Percentiles rank a stretch among this genome's conserved stretches.
Evolutionary conservation across 2,797 vertebrate genomes (phyloP).

Genomic region (Buceros bicornis): DNA sequence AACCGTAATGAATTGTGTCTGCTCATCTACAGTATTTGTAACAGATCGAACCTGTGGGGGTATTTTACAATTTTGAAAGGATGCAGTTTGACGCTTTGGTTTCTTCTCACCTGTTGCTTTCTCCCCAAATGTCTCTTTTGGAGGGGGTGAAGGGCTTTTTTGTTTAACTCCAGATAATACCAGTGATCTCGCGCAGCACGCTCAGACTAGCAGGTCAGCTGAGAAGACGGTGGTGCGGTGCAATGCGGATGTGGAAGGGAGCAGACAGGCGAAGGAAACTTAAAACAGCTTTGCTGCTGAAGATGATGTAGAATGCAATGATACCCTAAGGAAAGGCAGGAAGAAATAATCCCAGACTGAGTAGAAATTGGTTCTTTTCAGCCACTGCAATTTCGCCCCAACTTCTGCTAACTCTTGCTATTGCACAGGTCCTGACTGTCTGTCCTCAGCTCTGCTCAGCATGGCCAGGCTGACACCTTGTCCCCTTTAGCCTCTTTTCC

Average conservation of each 20-base stretch:
- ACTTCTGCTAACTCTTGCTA: not conserved
- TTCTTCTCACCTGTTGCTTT: not conserved
- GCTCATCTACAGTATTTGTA: conserved; percentile 55
- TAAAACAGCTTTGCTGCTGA: not conserved
- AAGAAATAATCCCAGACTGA: not conserved
- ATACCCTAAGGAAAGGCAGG: not conserved
- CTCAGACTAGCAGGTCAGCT: not conserved
- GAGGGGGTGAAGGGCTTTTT: not conserved
- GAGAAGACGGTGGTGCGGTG: not conserved
- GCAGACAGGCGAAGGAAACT: not conserved
- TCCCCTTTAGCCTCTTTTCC: not conserved
- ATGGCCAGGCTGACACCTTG: not conserved
- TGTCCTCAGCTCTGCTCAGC: not conserved
- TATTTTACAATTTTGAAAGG: not conserved
- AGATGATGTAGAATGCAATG: not conserved
- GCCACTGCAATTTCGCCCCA: not conserved
- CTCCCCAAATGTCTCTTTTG: not conserved
- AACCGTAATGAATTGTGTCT: conserved; percentile 73
- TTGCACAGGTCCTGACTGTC: not conserved
- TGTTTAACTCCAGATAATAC: not conserved
- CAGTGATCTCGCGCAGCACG: not conserved
- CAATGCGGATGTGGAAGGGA: not conserved
- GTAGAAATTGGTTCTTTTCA: not conserved
- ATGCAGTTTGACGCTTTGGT: not conserved
- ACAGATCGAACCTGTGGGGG: conserved; percentile 66